Conservation (phyloP, 2,888 invertebrate species). For the Plebejus anna region DNA sequence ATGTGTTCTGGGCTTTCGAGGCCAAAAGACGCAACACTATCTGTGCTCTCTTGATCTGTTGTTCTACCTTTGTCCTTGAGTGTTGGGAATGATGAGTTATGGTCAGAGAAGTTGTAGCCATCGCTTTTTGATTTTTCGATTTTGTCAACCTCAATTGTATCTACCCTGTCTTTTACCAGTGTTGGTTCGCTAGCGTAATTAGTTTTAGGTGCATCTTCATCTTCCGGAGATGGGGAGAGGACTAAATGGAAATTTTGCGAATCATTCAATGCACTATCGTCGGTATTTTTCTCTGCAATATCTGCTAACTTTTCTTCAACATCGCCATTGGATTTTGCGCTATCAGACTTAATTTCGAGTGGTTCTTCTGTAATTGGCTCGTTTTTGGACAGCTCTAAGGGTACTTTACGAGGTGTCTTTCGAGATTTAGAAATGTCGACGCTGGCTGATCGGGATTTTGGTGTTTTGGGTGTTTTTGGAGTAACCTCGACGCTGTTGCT, state of each 20-base stretch:
- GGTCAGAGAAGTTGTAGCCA: slow-evolving; percentile 56
- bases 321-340: slow-evolving; percentile 44
- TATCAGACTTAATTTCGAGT: slow-evolving; percentile 42
- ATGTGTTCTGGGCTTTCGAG: slow-evolving; percentile 63
- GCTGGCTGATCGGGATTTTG: slow-evolving; percentile 62
- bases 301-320: slow-evolving; percentile 55
- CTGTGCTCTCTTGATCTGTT: slow-evolving; percentile 70
- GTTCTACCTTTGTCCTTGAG: slow-evolving; percentile 54
- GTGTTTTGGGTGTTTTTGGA: slow-evolving; percentile 61
- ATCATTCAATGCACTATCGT: slow-evolving; percentile 51
- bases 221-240: slow-evolving; percentile 57
- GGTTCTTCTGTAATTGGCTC: slow-evolving; percentile 38
- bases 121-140: slow-evolving; percentile 55
- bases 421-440: slow-evolving; percentile 55
- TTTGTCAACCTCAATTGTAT: slow-evolving; percentile 51
- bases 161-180: slow-evolving; percentile 50
- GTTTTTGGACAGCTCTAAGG: slow-evolving; percentile 44
- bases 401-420: slow-evolving; percentile 52
- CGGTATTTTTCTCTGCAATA: slow-evolving; percentile 56
- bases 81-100: slow-evolving; percentile 46
- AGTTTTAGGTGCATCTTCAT: slow-evolving; percentile 39
- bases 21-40: slow-evolving; percentile 58
- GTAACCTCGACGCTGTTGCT: slow-evolving; percentile 64
- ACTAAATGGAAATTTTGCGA: slow-evolving; percentile 67
- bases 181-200: slow-evolving; percentile 58